Conservation (phyloP, 2,888 invertebrate genomes). For the Thyatira batis region DNA sequence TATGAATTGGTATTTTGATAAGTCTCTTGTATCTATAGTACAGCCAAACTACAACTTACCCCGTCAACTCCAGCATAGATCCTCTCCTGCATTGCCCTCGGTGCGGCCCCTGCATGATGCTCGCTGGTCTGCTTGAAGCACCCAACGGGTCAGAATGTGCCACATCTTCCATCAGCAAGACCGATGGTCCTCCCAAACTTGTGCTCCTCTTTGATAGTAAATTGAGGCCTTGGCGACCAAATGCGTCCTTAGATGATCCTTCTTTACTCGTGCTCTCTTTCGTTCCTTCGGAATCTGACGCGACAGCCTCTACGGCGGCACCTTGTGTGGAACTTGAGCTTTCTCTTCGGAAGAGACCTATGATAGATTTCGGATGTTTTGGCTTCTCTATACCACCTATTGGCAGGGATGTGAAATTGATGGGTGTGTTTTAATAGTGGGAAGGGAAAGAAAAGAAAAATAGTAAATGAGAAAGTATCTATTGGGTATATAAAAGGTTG, state of each 20-base stretch:
- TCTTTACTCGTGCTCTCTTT: constrained; percentile 69
- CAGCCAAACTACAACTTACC: no score
- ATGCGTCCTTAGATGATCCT: constrained; percentile 69
- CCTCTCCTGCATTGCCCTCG: constrained; percentile 88
- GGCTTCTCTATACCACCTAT: constrained; percentile 93
- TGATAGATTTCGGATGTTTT: constrained; percentile 92
- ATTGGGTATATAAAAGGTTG: constrained; percentile 31
- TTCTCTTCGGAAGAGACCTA: constrained; percentile 93
- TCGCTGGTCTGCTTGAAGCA: constrained; percentile 83
- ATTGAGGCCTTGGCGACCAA: constrained; percentile 64
- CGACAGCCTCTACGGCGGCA: constrained; percentile 71
- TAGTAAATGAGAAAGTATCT: constrained; percentile 54
- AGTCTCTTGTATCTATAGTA: no score
- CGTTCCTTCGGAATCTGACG: constrained; percentile 82
- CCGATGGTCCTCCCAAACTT: constrained; percentile 76
- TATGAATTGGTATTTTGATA: no score
- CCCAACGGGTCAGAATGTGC: constrained; percentile 84
- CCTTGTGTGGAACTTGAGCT: constrained; percentile 88
- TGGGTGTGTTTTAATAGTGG: constrained; percentile 39
- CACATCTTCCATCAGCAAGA: constrained; percentile 84
- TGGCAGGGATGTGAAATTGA: constrained; percentile 40
- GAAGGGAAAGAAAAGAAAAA: constrained; percentile 53
- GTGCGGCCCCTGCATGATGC: constrained; percentile 82
- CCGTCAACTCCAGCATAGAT: constrained; percentile 91
- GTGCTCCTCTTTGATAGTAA: constrained; percentile 72